Conservation (phyloP, 2,797 vertebrate species). For the Crocidura indochinensis region DNA sequence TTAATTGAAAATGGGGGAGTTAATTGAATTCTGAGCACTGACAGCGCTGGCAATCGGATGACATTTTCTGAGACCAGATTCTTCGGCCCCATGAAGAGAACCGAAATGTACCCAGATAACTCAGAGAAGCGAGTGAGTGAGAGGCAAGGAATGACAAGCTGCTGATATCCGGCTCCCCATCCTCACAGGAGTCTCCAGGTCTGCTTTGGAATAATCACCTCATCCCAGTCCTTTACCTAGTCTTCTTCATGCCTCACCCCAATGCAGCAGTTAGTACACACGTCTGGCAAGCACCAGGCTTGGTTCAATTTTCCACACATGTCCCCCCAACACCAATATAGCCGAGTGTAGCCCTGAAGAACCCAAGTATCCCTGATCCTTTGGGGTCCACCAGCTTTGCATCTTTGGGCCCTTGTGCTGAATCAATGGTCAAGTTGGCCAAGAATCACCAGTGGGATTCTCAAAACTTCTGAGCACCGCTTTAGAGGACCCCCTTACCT, state of each 20-base stretch:
- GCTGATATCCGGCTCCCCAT: not conserved
- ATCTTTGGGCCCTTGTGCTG: too few relatives aligned
- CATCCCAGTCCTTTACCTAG: not conserved
- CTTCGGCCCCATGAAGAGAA: slow-evolving; percentile 39
- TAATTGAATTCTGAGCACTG: slow-evolving; percentile 70
- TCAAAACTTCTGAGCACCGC: too few relatives aligned
- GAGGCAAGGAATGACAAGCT: not conserved
- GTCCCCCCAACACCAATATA: too few relatives aligned
- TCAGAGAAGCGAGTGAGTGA: slow-evolving; percentile 3
- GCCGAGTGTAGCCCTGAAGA: too few relatives aligned
- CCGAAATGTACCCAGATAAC: slow-evolving; percentile 12
- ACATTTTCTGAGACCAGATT: slow-evolving; percentile 59
- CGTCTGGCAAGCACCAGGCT: too few relatives aligned
- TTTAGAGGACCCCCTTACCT: too few relatives aligned
- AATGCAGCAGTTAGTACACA: too few relatives aligned
- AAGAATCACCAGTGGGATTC: too few relatives aligned
- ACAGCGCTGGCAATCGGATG: slow-evolving; percentile 43
- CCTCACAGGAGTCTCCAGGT: slow-evolving; percentile 11
- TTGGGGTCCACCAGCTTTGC: too few relatives aligned
- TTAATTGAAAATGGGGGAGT: slow-evolving; percentile 72
- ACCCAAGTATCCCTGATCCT: too few relatives aligned
- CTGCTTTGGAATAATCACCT: not conserved
- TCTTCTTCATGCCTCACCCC: not conserved
- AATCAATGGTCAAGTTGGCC: too few relatives aligned
- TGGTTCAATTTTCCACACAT: too few relatives aligned